Conservation (phyloP, 1,140 invertebrate genomes). For the Lamellibrachia luymesi region DNA sequence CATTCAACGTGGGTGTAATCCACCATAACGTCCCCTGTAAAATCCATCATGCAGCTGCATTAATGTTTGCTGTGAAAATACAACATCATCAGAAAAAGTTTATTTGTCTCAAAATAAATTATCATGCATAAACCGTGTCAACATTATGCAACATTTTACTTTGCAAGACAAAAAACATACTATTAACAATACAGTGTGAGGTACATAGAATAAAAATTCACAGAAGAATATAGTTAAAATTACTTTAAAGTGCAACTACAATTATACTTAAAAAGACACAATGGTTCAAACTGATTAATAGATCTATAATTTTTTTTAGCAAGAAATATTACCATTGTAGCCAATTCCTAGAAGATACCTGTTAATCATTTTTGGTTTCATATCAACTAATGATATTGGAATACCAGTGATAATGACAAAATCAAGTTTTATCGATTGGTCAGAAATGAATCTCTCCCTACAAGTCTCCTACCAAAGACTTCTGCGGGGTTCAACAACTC, state of each 20-base stretch:
- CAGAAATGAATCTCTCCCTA: too few species aligned
- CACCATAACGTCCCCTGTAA: constrained; percentile 49
- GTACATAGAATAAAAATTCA: too few species aligned
- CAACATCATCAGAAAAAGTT: background rate
- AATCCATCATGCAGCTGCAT: background rate
- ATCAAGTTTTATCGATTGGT: background rate
- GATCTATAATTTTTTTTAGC: background rate
- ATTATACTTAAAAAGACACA: too few species aligned
- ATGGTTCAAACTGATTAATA: too few species aligned
- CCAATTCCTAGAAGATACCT: too few species aligned
- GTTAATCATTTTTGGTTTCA: too few species aligned
- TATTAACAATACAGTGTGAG: background rate
- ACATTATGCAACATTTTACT: background rate
- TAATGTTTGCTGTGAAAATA: too few species aligned
- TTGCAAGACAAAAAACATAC: background rate
- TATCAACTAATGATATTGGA: background rate
- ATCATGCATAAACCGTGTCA: too few species aligned
- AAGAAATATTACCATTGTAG: too few species aligned
- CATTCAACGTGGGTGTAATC: constrained; percentile 51
- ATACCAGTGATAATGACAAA: background rate
- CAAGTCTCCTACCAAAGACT: constrained; percentile 42
- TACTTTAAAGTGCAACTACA: too few species aligned
- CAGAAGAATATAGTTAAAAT: too few species aligned
- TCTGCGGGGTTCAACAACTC: constrained; percentile 50
- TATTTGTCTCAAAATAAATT: background rate